Evolutionary conservation across 1,140 invertebrate genomes (phyloP), one percentile per base, ranked within the genome.

Genomic region (Probaryconus sp.): DNA sequence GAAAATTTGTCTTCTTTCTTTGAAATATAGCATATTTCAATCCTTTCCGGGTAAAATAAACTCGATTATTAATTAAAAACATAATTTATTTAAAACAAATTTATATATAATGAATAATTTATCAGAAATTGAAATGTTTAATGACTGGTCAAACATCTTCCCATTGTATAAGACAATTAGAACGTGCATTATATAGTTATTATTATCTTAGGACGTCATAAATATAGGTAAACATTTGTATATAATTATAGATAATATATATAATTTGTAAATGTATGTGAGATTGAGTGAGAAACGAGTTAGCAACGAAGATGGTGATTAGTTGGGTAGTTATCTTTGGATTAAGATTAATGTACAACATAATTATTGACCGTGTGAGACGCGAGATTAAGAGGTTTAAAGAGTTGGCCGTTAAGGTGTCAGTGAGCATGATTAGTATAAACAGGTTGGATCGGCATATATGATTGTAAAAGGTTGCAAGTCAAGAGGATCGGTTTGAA

Each of bases 361-460:
- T 7, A 31, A 16, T 16, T 24, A 13, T 31, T 20, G 26, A 38
- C 28, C 35, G 68, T 68, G 68, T 70, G 45, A 75, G 35, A 24
- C 50, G 38, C 26, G 58, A 31, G 60, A 18, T 63, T 48, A 63
- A 67, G 18, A 50, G 61, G 74, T 65, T 77, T 69, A 63, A 63
- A 79, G 70, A 74, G 71, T 80, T 79, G 73, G 80, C 56, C 67
- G 74, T 79, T 80, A 82, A 81, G 78, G 80, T 81, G 80, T 81
- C 63, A 79, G 80, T 79, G 79, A 79, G 79, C 78, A 79, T 79
- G 76, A 77, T 77, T 61, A 75, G 60, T 79, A 77, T 80, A 64
- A 67, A 71, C 45, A 38, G 33, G 33, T 63, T 69, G 43, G 2
- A 31, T 30, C 9, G 14, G 24, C 14, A 26, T 26, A 14, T 26